Conservation (phyloP, 2,113 vertebrate species). For the Vimba vimba region DNA sequence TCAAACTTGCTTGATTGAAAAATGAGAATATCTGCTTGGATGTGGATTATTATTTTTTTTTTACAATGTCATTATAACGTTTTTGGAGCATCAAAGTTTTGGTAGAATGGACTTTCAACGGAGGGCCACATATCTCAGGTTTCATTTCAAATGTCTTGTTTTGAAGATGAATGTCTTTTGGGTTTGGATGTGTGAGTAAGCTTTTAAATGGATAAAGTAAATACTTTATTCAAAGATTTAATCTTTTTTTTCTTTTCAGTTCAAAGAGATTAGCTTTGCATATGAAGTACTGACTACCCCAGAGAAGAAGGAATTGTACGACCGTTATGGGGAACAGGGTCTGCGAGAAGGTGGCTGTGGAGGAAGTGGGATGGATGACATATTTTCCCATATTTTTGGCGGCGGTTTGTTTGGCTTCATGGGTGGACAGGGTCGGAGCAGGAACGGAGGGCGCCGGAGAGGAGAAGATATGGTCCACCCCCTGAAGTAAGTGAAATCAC, state of each 20-base stretch:
- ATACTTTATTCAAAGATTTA: background rate
- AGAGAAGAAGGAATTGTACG: constrained; percentile 95
- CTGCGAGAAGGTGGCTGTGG: constrained; percentile 95
- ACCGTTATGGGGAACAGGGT: constrained; percentile 96
- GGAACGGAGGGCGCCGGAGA: constrained; percentile 94
- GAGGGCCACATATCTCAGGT: background rate
- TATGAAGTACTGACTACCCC: constrained; percentile 97
- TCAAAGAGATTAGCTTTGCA: constrained; percentile 99
- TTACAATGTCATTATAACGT: background rate
- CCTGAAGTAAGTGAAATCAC: constrained; percentile 84
- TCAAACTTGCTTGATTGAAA: background rate
- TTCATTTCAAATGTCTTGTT: background rate
- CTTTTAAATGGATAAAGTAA: background rate
- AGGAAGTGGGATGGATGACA: constrained; percentile 95
- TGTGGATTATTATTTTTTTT: background rate
- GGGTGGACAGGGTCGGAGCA: constrained; percentile 91
- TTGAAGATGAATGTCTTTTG: background rate
- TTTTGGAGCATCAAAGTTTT: background rate
- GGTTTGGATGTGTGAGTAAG: background rate
- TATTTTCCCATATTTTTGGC: constrained; percentile 99
- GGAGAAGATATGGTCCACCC: constrained; percentile 99
- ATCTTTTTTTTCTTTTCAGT: constrained; percentile 71
- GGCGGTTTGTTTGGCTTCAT: constrained; percentile 97
- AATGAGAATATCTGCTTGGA: background rate
- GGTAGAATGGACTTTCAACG: background rate